These are phyloP conservation scores for Eristalis intricaria DNA, from an alignment of 2,888 invertebrate species.

Conservation along the genomic window DNA sequence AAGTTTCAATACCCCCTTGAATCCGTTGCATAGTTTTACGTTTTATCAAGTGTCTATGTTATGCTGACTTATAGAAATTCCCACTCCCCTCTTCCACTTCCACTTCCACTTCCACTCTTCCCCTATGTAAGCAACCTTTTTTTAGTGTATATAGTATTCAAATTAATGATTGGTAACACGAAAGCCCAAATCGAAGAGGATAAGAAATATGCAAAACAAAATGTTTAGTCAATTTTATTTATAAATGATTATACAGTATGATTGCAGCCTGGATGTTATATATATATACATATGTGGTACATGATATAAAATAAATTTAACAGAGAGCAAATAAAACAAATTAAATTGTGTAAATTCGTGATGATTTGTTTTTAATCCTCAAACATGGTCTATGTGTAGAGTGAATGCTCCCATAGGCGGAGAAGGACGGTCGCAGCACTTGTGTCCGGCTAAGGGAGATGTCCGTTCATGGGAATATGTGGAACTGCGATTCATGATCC, in stretches of 20 bases:
- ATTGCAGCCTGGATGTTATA: slow-evolving; percentile 53
- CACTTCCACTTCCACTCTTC: too few relatives aligned
- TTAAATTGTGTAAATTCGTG: slow-evolving; percentile 5
- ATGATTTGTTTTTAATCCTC: not conserved
- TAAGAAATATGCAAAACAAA: slow-evolving; percentile 17
- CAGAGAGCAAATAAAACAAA: slow-evolving; percentile 6
- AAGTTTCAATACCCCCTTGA: not conserved
- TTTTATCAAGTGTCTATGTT: slow-evolving; percentile 38
- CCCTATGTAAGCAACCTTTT: slow-evolving; percentile 8
- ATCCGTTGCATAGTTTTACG: slow-evolving; percentile 59
- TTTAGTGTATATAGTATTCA: slow-evolving; percentile 60
- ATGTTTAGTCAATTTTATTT: slow-evolving; percentile 69
- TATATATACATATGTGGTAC: slow-evolving; percentile 50
- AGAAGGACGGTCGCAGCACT: too few relatives aligned
- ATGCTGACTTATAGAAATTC: slow-evolving; percentile 33
- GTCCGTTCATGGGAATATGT: too few relatives aligned
- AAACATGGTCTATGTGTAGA: not conserved
- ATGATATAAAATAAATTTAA: slow-evolving; percentile 52
- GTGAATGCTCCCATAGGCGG: too few relatives aligned
- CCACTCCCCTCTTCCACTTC: not conserved
- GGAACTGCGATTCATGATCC: too few relatives aligned
- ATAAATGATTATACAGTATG: slow-evolving; percentile 61
- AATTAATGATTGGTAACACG: slow-evolving; percentile 31
- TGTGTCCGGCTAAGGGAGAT: too few relatives aligned
- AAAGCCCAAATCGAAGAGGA: not conserved